These are phyloP conservation scores for Sericinus montela DNA, from an alignment of 2,888 invertebrate species.

Conservation along the genomic window DNA sequence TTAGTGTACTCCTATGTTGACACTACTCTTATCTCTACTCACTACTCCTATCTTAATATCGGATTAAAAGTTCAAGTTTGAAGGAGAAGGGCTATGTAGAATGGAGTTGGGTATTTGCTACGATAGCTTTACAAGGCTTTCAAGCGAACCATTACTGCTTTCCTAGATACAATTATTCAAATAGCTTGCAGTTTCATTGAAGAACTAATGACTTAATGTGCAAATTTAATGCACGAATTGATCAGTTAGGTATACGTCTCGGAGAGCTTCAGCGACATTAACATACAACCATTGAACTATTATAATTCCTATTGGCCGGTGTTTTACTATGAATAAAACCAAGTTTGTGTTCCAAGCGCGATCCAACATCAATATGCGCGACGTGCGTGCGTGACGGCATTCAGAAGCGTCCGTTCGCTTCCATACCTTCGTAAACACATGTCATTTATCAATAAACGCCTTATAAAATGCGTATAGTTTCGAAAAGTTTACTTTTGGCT, in stretches of 20 bases:
- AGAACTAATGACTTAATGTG: slow-evolving; percentile 8
- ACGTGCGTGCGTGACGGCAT: slow-evolving; percentile 63
- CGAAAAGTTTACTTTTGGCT: not conserved
- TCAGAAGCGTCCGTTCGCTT: slow-evolving; percentile 62
- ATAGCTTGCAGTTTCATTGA: slow-evolving; percentile 11
- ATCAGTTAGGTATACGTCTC: slow-evolving; percentile 2
- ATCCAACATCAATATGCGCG: slow-evolving; percentile 61
- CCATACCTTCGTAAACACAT: slow-evolving; percentile 25
- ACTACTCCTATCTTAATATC: no score
- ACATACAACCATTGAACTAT: slow-evolving; percentile 26
- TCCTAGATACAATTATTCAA: slow-evolving; percentile 15
- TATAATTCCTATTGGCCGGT: slow-evolving; percentile 21
- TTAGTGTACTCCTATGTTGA: no score
- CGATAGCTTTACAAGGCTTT: not conserved
- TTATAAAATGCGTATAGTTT: slow-evolving; percentile 2
- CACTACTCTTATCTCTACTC: no score
- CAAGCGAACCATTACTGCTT: slow-evolving; percentile 10
- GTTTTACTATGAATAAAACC: slow-evolving; percentile 23
- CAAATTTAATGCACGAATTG: slow-evolving; percentile 6
- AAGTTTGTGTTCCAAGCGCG: slow-evolving; percentile 26
- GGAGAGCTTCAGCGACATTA: slow-evolving; percentile 1
- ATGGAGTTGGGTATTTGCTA: no score
- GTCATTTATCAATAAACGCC: slow-evolving; percentile 6
- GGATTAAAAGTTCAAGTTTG: no score
- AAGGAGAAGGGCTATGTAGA: no score